A percentile compares a stretch with the other conserved stretches of the same genome.
These are phyloP conservation scores for Anastrepha ludens DNA, from an alignment of 1,140 invertebrate genomes.

Conservation along the genomic window DNA sequence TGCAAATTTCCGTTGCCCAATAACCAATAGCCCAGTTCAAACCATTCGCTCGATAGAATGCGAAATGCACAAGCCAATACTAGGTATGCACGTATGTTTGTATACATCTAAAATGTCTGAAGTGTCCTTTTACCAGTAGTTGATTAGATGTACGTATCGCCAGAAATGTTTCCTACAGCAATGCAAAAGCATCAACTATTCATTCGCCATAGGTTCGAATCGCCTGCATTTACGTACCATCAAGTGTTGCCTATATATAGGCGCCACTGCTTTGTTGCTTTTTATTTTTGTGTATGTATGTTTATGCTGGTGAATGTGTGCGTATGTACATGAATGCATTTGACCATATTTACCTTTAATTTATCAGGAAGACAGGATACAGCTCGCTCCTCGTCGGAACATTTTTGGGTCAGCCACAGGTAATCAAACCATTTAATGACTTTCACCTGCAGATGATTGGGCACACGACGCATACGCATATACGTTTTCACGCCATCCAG, in stretches of 20 bases:
- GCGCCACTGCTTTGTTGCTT: not conserved
- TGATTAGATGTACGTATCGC: not conserved
- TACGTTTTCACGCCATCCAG: slow-evolving; percentile 98
- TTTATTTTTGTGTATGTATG: not conserved
- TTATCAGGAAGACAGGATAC: slow-evolving; percentile 97
- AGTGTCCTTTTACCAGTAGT: not conserved
- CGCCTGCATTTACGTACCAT: not conserved
- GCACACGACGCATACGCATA: slow-evolving; percentile 96
- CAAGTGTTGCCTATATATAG: not conserved
- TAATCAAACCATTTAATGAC: slow-evolving; percentile 99
- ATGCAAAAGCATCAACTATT: not conserved
- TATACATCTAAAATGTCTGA: not conserved
- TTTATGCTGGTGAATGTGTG: not conserved
- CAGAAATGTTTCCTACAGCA: not conserved
- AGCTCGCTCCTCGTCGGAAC: slow-evolving; percentile 96
- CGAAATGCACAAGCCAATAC: not conserved
- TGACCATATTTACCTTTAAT: slow-evolving; percentile 81
- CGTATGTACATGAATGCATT: not conserved
- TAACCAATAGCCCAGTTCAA: not conserved
- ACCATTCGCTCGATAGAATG: not conserved
- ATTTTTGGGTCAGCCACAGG: slow-evolving; percentile 98
- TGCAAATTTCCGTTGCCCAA: not conserved
- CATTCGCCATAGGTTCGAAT: not conserved
- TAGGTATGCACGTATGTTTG: not conserved
- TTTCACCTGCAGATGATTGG: slow-evolving; percentile 95